Evolutionary conservation across 64 coral and sea anemone genomes (phyloP), one percentile per base, ranked within the genome.

Genomic region (Platygyra sinensis): DNA sequence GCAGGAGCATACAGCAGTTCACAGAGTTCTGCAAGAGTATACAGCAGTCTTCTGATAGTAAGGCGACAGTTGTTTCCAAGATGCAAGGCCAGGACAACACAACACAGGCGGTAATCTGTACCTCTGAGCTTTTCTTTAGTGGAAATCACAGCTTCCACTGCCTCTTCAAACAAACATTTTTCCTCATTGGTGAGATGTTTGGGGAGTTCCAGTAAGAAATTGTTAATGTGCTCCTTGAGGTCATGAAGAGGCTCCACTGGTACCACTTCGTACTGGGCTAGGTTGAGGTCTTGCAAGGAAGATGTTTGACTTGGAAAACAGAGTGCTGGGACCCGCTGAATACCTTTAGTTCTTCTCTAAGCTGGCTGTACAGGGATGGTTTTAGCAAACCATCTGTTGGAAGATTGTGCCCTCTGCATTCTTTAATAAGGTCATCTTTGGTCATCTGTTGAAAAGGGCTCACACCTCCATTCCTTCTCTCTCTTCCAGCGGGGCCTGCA

Each of bases 171-270:
- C 1, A 89, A 4, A 67, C 2, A 39, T 17, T 46, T 73, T 60
- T 73, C 89, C 92, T 6, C 14, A 50, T 18, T 15, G 5, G 72
- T 73, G 2, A 90, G 65, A 52, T 94, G 72, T 25, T 72, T 94
- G 4, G 92, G 92, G 0, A 94, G 61, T 49, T 94, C 87, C 0
- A 80, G 60, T 14, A 94, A 90, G 13, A 94, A 57, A 18, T 94
- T 86, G 38, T 89, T 87, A 20, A 81, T 84, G 31, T 94, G 91
- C 32, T 93, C 52, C 32, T 84, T 76, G 59, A 88, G 76, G 24
- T 93, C 91, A 80, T 93, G 91, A 1, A 93, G 91, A 17, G 84
- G 91, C 33, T 93, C 84, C 16, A 30, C 62, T 30, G 91, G 83
- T 12, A 81, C 17, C 38, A 93, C 76, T 72, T 93, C 86, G 82